phyloP scores from a whole-genome alignment of 2,797 vertebrate species.

The Manis javanica region DNA sequence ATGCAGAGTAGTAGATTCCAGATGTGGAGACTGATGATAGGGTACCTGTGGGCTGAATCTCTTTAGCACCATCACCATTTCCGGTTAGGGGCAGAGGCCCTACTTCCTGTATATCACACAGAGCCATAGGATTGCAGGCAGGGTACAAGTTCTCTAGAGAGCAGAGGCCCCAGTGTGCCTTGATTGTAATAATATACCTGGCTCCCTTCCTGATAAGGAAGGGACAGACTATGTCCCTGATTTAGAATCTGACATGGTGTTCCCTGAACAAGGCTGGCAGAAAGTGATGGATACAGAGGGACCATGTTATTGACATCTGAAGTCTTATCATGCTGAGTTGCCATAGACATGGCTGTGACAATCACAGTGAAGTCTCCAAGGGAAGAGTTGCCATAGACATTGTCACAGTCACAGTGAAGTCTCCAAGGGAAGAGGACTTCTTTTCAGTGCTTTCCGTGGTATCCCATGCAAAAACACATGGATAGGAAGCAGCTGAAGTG shows the following conservation, averaged over 20 bases:
- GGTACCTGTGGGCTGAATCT: not conserved
- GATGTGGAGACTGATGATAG: not conserved
- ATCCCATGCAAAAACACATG: not conserved
- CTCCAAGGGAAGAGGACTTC: not conserved
- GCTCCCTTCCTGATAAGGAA: constrained; percentile 20
- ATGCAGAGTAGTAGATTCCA: not conserved
- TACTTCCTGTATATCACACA: not conserved
- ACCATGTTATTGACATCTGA: not conserved
- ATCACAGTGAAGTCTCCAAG: not conserved
- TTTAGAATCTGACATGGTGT: constrained; percentile 10
- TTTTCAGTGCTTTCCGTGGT: not conserved
- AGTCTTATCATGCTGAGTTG: not conserved
- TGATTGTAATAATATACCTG: constrained; percentile 35
- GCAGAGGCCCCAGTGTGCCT: not conserved
- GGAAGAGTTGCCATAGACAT: not conserved
- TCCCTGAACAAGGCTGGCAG: not conserved
- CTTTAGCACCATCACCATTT: constrained; percentile 60
- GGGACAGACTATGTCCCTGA: constrained; percentile 1
- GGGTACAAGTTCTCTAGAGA: not conserved
- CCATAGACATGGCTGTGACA: not conserved
- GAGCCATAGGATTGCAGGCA: constrained; percentile 9
- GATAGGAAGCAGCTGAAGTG: not conserved
- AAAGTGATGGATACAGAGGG: not conserved
- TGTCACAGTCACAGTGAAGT: not conserved
- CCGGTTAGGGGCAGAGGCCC: not conserved